Conservation (phyloP, 2,888 invertebrate species). For the Microdon myrmicae region DNA sequence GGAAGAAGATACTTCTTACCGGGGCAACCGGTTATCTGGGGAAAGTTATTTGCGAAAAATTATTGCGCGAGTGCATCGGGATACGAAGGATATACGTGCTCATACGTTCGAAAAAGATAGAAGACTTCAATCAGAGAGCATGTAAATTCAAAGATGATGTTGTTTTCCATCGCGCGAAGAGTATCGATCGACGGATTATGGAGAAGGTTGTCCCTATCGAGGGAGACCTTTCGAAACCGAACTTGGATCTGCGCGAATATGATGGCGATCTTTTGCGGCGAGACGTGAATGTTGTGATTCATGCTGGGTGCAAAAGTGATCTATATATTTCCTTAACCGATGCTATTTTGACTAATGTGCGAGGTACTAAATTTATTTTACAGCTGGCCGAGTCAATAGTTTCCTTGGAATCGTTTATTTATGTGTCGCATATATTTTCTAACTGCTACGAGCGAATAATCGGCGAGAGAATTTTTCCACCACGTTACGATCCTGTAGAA, state of each 20-base stretch:
- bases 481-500: constrained; percentile 23
- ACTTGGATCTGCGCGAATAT: constrained; percentile 26
- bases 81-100: constrained; percentile 50
- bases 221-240: constrained; percentile 32
- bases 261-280: constrained; percentile 24
- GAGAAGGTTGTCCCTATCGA: constrained; percentile 37
- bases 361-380: constrained; percentile 30
- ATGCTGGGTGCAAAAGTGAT: constrained; percentile 38
- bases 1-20: constrained; percentile 56
- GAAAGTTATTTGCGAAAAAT: constrained; percentile 55
- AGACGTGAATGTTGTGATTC: constrained; percentile 42
- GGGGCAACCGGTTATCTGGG: constrained; percentile 56
- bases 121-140: constrained; percentile 24
- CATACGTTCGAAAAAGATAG: constrained; percentile 27
- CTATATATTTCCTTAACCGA: constrained; percentile 29
- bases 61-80: constrained; percentile 52
- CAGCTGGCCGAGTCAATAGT: constrained; percentile 28
- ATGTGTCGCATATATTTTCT: constrained; percentile 42
- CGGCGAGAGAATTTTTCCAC: constrained; percentile 23
- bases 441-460: constrained; percentile 40
- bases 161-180: constrained; percentile 36
- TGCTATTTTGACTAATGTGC: constrained; percentile 32
- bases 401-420: constrained; percentile 31
- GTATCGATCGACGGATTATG: constrained; percentile 24
- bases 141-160: constrained; percentile 30